Conservation (phyloP, 2,113 vertebrate species). For the Mesitornis unicolor region DNA sequence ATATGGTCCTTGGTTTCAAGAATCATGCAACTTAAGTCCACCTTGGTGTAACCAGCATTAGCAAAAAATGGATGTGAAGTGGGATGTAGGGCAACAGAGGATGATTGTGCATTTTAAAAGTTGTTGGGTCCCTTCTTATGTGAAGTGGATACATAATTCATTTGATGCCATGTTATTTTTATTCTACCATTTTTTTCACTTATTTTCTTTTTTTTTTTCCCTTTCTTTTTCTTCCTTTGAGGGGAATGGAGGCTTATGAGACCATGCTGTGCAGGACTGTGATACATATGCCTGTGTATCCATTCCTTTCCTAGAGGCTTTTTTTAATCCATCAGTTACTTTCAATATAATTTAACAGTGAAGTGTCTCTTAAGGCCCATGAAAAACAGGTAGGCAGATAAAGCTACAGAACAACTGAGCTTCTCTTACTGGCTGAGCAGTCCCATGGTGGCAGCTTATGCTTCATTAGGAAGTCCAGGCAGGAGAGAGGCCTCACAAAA, state of each 20-base stretch:
- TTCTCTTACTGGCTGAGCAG: background rate
- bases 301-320: background rate
- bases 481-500: background rate
- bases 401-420: background rate
- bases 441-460: fast-evolving
- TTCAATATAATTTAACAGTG: background rate
- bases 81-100: background rate
- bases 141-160: background rate
- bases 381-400: background rate
- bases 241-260: background rate
- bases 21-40: background rate
- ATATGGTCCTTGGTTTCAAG: background rate
- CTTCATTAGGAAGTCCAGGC: background rate
- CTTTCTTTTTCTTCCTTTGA: background rate
- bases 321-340: background rate
- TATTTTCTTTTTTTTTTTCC: too few species aligned
- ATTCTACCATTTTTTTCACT: background rate
- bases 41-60: background rate
- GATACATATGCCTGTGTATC: background rate
- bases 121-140: background rate
- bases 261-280: background rate
- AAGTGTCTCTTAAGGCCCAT: background rate
- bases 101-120: background rate
- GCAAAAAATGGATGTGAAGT: background rate
- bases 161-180: background rate